A percentile compares a stretch with the other conserved stretches of the same genome.
These are phyloP conservation scores for Rhynchopsitta pachyrhyncha DNA, from an alignment of 2,113 vertebrate species.

Conservation along the genomic window DNA sequence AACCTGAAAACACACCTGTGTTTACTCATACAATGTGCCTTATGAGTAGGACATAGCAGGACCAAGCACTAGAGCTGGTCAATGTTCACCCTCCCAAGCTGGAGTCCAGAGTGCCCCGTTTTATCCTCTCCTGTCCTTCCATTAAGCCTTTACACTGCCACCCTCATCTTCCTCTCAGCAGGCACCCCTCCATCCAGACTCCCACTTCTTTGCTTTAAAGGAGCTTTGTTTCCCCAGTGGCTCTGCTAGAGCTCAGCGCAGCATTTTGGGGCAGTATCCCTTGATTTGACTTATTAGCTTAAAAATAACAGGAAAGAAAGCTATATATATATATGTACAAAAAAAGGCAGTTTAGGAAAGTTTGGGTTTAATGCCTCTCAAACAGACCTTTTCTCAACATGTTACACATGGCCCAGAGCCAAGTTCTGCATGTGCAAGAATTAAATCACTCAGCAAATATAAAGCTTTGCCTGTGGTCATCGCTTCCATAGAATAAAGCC, in stretches of 20 bases:
- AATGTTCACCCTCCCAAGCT: neutral
- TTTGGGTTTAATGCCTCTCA: constrained; percentile 32
- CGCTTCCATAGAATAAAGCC: constrained; percentile 71
- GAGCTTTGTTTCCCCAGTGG: neutral
- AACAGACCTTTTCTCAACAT: constrained; percentile 58
- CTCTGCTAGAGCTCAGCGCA: neutral
- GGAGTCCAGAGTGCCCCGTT: neutral
- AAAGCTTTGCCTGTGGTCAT: constrained; percentile 74
- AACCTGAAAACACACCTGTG: neutral
- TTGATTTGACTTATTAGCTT: constrained; percentile 7
- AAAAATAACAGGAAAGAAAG: constrained; percentile 56
- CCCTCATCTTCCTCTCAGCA: neutral
- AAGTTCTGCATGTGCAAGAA: constrained; percentile 66
- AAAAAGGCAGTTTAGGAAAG: constrained; percentile 3
- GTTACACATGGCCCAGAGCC: constrained; percentile 62
- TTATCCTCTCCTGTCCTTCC: neutral
- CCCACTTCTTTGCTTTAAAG: neutral
- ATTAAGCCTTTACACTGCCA: neutral
- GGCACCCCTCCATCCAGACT: neutral
- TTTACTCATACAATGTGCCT: neutral
- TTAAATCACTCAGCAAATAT: constrained; percentile 75
- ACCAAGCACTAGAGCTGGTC: neutral
- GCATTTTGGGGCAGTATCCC: neutral
- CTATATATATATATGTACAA: neutral
- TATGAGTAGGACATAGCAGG: neutral